Conservation (phyloP, 1,140 invertebrate genomes). For the Aphaenogaster rudis region DNA sequence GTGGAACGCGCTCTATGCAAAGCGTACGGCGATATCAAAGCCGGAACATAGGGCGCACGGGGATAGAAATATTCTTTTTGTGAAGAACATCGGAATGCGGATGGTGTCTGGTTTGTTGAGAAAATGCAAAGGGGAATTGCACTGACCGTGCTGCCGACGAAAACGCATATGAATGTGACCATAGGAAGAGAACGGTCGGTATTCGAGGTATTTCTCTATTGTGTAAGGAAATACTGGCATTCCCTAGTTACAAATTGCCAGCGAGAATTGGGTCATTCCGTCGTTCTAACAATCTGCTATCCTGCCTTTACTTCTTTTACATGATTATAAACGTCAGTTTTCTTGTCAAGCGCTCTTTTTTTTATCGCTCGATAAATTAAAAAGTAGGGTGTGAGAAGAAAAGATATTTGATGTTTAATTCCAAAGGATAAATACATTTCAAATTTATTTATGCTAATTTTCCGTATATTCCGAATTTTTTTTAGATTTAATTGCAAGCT, state of each 20-base stretch:
- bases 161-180: constrained; percentile 59
- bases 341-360: background rate
- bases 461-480: background rate
- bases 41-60: background rate
- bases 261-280: constrained; percentile 47
- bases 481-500: background rate
- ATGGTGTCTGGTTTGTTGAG: constrained; percentile 63
- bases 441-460: constrained; percentile 12
- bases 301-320: constrained; percentile 29
- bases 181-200: constrained; percentile 23
- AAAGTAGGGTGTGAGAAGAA: background rate
- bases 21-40: constrained; percentile 41
- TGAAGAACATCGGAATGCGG: constrained; percentile 55
- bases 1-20: constrained; percentile 16
- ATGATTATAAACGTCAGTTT: background rate
- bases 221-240: constrained; percentile 60
- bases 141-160: constrained; percentile 50
- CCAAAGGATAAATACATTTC: constrained; percentile 13
- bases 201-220: constrained; percentile 70
- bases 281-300: constrained; percentile 42
- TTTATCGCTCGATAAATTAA: background rate
- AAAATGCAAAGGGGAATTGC: constrained; percentile 70
- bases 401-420: constrained; percentile 13
- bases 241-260: constrained; percentile 54
- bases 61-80: constrained; percentile 52